These are phyloP conservation scores for Triplophysa yarkandensis DNA, from an alignment of 2,797 vertebrate species.

Conservation along the genomic window DNA sequence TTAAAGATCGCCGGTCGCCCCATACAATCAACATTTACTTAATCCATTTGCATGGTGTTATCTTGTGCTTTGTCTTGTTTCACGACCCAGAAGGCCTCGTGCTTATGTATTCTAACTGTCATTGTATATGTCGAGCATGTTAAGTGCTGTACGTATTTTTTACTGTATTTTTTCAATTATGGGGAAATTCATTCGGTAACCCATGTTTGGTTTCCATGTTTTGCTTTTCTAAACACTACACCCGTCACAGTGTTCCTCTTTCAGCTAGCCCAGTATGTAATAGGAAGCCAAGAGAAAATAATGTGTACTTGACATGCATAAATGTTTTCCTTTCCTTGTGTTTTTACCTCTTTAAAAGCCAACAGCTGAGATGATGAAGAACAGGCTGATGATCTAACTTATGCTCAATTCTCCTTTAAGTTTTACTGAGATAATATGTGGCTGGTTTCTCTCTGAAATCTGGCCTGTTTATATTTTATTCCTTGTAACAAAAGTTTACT, in stretches of 20 bases:
- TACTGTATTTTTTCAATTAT: slow-evolving; percentile 38
- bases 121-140: slow-evolving; percentile 38
- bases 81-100: neutral
- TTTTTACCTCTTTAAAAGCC: slow-evolving; percentile 15
- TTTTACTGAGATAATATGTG: slow-evolving; percentile 37
- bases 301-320: slow-evolving; percentile 35
- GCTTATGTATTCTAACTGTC: slow-evolving; percentile 16
- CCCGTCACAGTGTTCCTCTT: slow-evolving; percentile 25
- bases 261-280: slow-evolving; percentile 27
- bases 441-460: slow-evolving; percentile 45
- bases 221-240: slow-evolving; percentile 53
- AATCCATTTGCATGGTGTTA: slow-evolving; percentile 43
- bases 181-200: neutral
- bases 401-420: slow-evolving; percentile 26
- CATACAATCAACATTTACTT: neutral
- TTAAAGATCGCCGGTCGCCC: neutral
- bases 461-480: slow-evolving; percentile 52
- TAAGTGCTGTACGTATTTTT: slow-evolving; percentile 38
- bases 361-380: slow-evolving; percentile 4
- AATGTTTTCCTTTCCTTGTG: slow-evolving; percentile 2
- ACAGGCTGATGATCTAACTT: slow-evolving; percentile 42
- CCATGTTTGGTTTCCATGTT: slow-evolving; percentile 37
- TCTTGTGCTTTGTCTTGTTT: slow-evolving; percentile 28
- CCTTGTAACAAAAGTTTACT: slow-evolving; percentile 54
- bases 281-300: slow-evolving; percentile 34